Evolutionary conservation across 2,888 invertebrate genomes (phyloP).

Genomic region (Drosophila longiperda): DNA sequence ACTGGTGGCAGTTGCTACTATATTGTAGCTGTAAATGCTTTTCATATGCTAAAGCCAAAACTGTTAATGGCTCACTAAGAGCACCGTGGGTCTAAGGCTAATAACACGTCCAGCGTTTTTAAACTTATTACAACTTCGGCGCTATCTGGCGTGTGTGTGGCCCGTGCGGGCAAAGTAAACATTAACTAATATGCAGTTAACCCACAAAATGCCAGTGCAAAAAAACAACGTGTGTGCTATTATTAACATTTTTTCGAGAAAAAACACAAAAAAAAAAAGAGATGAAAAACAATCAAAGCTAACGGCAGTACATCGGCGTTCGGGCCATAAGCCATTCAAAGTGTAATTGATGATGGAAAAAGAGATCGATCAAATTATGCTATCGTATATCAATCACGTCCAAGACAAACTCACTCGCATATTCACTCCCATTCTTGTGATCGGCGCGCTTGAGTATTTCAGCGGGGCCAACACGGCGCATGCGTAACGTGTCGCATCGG

Average conservation of each 20-base stretch:
- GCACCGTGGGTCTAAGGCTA: conserved; percentile 43
- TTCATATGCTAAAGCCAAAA: conserved; percentile 47
- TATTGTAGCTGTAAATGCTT: conserved; percentile 8
- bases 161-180: conserved; percentile 53
- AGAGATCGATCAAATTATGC: conserved; percentile 79
- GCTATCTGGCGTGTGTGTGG: conserved; percentile 50
- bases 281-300: conserved; percentile 51
- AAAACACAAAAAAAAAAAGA: not conserved
- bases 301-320: conserved; percentile 52
- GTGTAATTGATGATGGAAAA: conserved; percentile 79
- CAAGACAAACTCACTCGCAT: conserved; percentile 69
- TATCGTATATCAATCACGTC: conserved; percentile 79
- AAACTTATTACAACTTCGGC: conserved; percentile 31
- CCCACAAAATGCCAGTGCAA: conserved; percentile 72
- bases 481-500: conserved; percentile 77
- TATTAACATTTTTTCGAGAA: conserved; percentile 60
- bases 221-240: conserved; percentile 69
- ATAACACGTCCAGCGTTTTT: conserved; percentile 47
- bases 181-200: conserved; percentile 79
- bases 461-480: conserved; percentile 57
- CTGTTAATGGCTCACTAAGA: conserved; percentile 58
- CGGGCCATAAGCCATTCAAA: conserved; percentile 71
- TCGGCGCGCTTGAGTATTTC: conserved; percentile 21
- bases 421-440: conserved; percentile 26
- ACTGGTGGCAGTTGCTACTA: conserved; percentile 21